A percentile compares a stretch with the other conserved stretches of the same genome.
These are phyloP conservation scores for Belgica antarctica DNA, from an alignment of 2,888 invertebrate genomes.

Conservation along the genomic window DNA sequence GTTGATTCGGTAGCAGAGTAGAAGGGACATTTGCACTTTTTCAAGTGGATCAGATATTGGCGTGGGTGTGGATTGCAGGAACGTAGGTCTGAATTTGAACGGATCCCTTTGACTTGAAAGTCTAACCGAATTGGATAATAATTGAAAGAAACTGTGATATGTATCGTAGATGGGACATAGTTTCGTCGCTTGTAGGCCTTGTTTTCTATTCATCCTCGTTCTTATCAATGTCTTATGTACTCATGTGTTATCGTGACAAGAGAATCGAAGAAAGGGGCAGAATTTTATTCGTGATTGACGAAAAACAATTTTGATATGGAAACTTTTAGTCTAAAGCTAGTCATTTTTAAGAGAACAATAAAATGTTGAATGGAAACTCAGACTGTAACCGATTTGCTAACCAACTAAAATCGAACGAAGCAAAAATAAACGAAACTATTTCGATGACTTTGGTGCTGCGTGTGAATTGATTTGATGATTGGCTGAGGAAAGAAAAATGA, in stretches of 20 bases:
- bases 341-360: neutral
- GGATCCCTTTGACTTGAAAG: too few relatives aligned
- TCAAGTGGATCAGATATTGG: too few relatives aligned
- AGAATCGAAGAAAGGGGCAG: slow-evolving; percentile 4
- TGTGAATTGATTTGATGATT: slow-evolving; percentile 21
- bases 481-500: slow-evolving; percentile 16
- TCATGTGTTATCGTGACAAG: neutral
- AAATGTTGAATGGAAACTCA: neutral
- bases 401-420: too few relatives aligned
- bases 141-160: slow-evolving; percentile 39
- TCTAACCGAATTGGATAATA: too few relatives aligned
- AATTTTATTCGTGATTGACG: slow-evolving; percentile 9
- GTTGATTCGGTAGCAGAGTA: too few relatives aligned
- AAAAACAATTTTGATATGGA: slow-evolving; percentile 4
- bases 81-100: too few relatives aligned
- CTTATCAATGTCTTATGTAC: neutral
- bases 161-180: slow-evolving; percentile 11
- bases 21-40: too few relatives aligned
- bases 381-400: neutral
- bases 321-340: neutral
- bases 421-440: slow-evolving; percentile 9
- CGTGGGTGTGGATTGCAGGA: too few relatives aligned
- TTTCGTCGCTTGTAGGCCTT: neutral
- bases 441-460: slow-evolving; percentile 2
- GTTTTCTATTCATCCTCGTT: neutral